Evolutionary conservation across 2,113 vertebrate species (phyloP).

Genomic region (Hippocampus abdominalis): DNA sequence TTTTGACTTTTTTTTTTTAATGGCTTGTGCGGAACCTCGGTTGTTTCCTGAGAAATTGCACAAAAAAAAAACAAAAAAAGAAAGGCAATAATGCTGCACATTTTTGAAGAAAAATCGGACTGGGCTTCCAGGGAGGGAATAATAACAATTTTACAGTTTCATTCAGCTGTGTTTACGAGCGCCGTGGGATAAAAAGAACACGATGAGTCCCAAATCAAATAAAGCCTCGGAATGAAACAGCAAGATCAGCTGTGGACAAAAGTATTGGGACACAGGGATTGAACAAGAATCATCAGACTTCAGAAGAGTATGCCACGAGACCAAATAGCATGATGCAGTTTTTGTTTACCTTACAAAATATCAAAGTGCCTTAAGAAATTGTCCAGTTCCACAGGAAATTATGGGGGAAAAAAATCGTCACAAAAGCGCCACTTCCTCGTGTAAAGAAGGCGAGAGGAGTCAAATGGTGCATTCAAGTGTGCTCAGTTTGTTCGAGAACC

Average conservation of each 20-base stretch:
- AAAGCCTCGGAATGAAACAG: conserved; percentile 36
- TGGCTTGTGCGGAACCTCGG: conserved; percentile 19
- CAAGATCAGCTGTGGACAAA: conserved; percentile 2
- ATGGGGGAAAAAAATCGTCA: too few species aligned
- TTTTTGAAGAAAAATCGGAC: conserved; percentile 37
- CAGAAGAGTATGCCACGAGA: too few species aligned
- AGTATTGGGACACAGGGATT: neutral
- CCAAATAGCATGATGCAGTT: too few species aligned
- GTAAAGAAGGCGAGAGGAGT: too few species aligned
- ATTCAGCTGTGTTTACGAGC: conserved; percentile 8
- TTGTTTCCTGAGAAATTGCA: neutral
- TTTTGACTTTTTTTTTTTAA: too few species aligned
- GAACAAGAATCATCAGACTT: neutral
- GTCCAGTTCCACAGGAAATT: too few species aligned
- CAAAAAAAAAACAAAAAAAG: conserved; percentile 23
- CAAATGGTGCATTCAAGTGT: too few species aligned
- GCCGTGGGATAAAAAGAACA: conserved; percentile 4
- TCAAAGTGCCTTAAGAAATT: too few species aligned
- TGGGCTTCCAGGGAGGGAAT: conserved; percentile 31
- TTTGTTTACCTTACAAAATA: too few species aligned
- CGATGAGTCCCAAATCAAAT: conserved; percentile 44
- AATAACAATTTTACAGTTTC: conserved; percentile 42
- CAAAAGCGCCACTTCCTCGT: too few species aligned
- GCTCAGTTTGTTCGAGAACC: too few species aligned
- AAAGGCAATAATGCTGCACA: conserved; percentile 15